These are phyloP conservation scores for Gonioctena quinquepunctata DNA, from an alignment of 1,140 invertebrate genomes.

Conservation along the genomic window DNA sequence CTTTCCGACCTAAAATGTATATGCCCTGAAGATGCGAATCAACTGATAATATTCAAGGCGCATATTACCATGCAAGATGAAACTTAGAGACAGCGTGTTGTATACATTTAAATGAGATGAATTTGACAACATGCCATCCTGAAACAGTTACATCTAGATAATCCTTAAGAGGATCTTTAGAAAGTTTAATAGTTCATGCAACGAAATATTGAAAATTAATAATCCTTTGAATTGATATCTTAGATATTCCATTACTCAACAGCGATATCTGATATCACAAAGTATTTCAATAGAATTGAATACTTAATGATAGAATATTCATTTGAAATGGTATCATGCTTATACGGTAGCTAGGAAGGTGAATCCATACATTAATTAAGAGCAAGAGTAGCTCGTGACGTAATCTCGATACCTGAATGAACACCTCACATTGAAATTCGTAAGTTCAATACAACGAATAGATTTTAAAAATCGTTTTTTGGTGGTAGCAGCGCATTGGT, in stretches of 20 bases:
- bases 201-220: not conserved
- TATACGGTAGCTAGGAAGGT: too few relatives aligned
- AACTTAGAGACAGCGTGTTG: constrained; percentile 4
- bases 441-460: too few relatives aligned
- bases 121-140: constrained; percentile 20
- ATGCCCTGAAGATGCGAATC: not conserved
- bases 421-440: too few relatives aligned
- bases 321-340: too few relatives aligned
- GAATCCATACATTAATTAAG: too few relatives aligned
- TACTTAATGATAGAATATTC: too few relatives aligned
- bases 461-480: too few relatives aligned
- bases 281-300: not conserved
- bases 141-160: constrained; percentile 22
- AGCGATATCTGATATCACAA: not conserved
- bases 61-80: constrained; percentile 15
- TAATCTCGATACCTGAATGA: too few relatives aligned
- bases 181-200: constrained; percentile 1
- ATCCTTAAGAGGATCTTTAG: constrained; percentile 18
- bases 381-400: too few relatives aligned
- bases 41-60: constrained; percentile 12
- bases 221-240: not conserved
- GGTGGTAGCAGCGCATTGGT: too few relatives aligned
- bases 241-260: not conserved
- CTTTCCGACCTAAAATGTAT: not conserved
- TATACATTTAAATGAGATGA: constrained; percentile 19